Base-by-base conservation (phyloP, 1,140 invertebrate genomes). In the Saccostrea glomerata region DNA sequence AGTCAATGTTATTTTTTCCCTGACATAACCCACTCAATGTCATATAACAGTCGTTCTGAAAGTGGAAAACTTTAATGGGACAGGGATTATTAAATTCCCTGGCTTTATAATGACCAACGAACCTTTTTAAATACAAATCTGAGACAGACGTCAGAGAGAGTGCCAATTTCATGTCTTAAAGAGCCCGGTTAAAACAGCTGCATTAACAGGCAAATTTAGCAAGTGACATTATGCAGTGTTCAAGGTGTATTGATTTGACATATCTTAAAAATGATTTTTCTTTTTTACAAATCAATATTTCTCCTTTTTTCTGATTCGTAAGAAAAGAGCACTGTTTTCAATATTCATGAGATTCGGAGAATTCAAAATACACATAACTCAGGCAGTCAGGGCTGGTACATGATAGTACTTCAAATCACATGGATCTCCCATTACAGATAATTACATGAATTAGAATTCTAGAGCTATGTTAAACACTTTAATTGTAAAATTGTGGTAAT, bases 121-220 rank as follows among this genome's bases (percentile, higher is more conserved):
- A 77, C 70, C 70, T 30, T 77, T 73, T 36, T 13, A 77, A 36
- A 36, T 77, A 77, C 70, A 77, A 36, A 77, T 77, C 70, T 25
- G 23, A 25, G 7, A 77, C 70, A 63, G n/a, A n/a, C n/a, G n/a
- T n/a, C n/a, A n/a, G 15, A 4, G 5, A n/a, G 70, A 30, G 70
- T 77, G 70, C 70, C 70, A 77, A 77, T 17, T 77, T 77, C 70
- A 77, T 77, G 70, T 77, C 70, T 30, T n/a, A n/a, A 63, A 63
- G 58, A 63, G 25, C 13, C 7, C 0, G 25, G 11, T 6, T 77
- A 30, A 25, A 77, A 30, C 70, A 30, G 25, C 12, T 77, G 70
- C 70, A 25, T 15, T 77, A n/a, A 17, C 70, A 12, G 0, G 25
- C 25, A 36, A 30, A 15, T 66, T 13, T 36, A 25, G 66, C 12